Base-by-base conservation (phyloP, 2,797 vertebrate genomes). In the Diceros bicornis region DNA sequence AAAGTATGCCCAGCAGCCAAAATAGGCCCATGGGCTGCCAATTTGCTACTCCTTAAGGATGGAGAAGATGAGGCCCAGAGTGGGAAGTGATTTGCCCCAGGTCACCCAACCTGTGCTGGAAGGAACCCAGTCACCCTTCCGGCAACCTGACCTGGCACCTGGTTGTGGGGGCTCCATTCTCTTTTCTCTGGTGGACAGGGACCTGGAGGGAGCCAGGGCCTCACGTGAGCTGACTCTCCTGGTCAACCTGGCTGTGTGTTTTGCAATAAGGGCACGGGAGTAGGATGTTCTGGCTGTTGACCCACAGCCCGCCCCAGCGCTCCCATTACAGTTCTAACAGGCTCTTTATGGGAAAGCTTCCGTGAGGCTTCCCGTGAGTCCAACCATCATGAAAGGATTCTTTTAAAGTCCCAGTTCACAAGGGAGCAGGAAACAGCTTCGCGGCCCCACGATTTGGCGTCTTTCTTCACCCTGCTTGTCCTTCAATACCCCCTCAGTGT, bases 251-350 rank as follows among this genome's bases (percentile, higher is more conserved):
- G 13, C 69, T 72, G 16, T 10, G 12, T 10, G 23, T 25, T 34
- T 32, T 23, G 9, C 9, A 17, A 18, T 10, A 23, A n/a, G 34
- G 47, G 34, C 0, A 1, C 20, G 7, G 9, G 23, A 3, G 2
- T 4, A 20, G 41, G 11, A 7, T 13, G n/a, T 82, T 17, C 85
- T 32, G 85, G 20, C 13, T 75, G 23, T 34, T 50, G 75, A 27
- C n/a, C 21, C 2, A 14, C 8, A 2, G 6, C 13, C 27, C 2
- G 9, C 16, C 20, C 32, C 2, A 8, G 18, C 1, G 1, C 6
- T 1, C 1, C 32, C 32, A 2, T 57, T 50, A 12, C 0, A 25
- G 20, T 69, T 69, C 23, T 41, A 18, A 10, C 4, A 21, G 50
- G 7, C 57, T 69, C 29, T 59, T 64, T 59, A 41, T 9, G 34